phyloP scores from a whole-genome alignment of 2,888 invertebrate genomes.

The Sminthurides aquaticus region DNA sequence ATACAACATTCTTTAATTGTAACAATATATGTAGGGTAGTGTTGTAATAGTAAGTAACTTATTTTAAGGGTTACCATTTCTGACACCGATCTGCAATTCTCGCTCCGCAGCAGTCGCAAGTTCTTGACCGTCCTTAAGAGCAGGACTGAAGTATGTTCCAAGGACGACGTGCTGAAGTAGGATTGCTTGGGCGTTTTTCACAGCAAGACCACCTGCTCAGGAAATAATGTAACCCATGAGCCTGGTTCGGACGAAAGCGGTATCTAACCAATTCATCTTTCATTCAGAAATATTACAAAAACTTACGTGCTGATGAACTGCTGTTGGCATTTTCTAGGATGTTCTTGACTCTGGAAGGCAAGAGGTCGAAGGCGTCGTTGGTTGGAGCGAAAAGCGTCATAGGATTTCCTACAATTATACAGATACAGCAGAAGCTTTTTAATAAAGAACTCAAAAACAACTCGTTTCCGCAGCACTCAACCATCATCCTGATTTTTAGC shows the following conservation, averaged over 20 bases:
- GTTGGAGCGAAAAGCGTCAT: slow-evolving; percentile 43
- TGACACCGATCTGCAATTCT: slow-evolving; percentile 40
- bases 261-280: too few species aligned
- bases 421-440: too few species aligned
- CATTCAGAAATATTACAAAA: neutral
- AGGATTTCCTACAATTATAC: slow-evolving; percentile 36
- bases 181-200: slow-evolving; percentile 40
- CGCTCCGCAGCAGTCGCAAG: slow-evolving; percentile 41
- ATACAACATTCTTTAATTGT: too few species aligned
- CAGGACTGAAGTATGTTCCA: slow-evolving; percentile 43
- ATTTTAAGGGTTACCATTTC: slow-evolving; percentile 34
- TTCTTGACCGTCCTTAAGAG: slow-evolving; percentile 42
- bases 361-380: slow-evolving; percentile 42
- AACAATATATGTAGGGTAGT: too few species aligned
- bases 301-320: slow-evolving; percentile 21
- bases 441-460: too few species aligned
- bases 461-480: too few species aligned
- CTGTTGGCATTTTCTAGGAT: slow-evolving; percentile 30
- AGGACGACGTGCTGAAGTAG: slow-evolving; percentile 42
- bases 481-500: too few species aligned
- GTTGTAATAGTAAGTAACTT: neutral
- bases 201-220: slow-evolving; percentile 19
- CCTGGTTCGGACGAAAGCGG: too few species aligned
- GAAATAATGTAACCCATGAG: neutral
- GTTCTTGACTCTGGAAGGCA: slow-evolving; percentile 35